Evolutionary conservation across 2,888 invertebrate species (phyloP), one percentile per base, ranked within the genome.

Genomic region (Strigamia crassipes): DNA sequence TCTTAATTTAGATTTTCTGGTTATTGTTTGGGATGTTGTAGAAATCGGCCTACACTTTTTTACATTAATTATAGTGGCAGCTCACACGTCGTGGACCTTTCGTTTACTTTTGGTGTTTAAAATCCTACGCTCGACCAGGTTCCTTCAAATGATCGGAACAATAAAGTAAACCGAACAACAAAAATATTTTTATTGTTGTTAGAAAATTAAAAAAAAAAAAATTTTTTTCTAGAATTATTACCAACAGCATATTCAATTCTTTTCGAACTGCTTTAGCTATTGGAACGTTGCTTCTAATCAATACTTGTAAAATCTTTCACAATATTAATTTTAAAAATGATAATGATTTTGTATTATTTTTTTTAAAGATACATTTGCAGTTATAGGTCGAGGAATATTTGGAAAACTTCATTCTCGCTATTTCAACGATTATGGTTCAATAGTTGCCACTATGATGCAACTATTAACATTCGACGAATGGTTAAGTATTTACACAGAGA

Each of bases 381-480:
- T 77, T n/a, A 77, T 77, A 34, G 77, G 77, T 34, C 77, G 77
- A 12, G 77, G 77, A 38, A n/a, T 77, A 2, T 77, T 77, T 77
- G 77, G 77, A 31, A 27, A 77, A 34, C 15, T 38, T 15, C 13
- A 27, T 38, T 31, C 38, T 27, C 77, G 38, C 23, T 77, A 27
- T 18, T 77, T 77, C 12, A n/a, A 15, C 8, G 77, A 77, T 23
- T 77, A 34, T 27, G 77, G 77, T 6, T 77, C 77, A 4, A 77
- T 38, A 77, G 34, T 77, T 27, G 77, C 34, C 2, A 77, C 77
- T 77, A 77, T 77, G 77, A 77, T 77, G 77, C 77, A 77, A 18
- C 9, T 77, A 15, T 77, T 77, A 10, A 77, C 77, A n/a, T 77
- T 77, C n/a, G 38, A 77, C 18, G 31, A 38, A 8, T 77, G 77